phyloP scores from a whole-genome alignment of 2,888 invertebrate species.

The Noctua janthe region DNA sequence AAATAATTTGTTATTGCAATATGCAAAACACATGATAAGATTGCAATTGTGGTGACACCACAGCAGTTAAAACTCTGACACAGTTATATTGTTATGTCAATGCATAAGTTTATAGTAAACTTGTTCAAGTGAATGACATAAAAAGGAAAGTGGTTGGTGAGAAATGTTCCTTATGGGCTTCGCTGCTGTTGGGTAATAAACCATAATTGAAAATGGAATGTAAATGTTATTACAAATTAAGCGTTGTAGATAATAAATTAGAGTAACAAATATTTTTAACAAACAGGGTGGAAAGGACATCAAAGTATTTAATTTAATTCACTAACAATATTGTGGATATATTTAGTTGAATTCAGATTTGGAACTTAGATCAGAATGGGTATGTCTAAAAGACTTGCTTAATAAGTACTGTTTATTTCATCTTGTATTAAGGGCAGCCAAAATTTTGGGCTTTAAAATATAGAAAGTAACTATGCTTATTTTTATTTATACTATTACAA shows the following conservation, averaged over 20 bases:
- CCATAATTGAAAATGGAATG: neutral
- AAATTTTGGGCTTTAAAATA: neutral
- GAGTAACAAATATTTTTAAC: neutral
- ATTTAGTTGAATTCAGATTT: neutral
- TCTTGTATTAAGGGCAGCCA: neutral
- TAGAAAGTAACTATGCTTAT: neutral
- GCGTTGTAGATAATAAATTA: neutral
- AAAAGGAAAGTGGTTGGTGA: neutral
- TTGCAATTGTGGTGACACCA: neutral
- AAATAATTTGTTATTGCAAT: conserved; percentile 5
- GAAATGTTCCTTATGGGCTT: neutral
- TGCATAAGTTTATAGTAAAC: neutral
- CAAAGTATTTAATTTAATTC: neutral
- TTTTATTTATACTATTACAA: neutral
- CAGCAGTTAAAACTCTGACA: neutral
- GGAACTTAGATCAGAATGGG: neutral
- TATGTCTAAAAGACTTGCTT: neutral
- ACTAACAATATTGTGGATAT: neutral
- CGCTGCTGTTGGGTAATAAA: neutral
- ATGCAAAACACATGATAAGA: conserved; percentile 24
- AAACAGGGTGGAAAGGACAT: neutral
- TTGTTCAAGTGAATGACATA: neutral
- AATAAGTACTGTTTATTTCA: neutral
- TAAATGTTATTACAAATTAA: neutral
- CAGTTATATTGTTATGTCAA: neutral